Evolutionary conservation across 2,797 vertebrate species (phyloP).

Genomic region (Prunella strophiata): DNA sequence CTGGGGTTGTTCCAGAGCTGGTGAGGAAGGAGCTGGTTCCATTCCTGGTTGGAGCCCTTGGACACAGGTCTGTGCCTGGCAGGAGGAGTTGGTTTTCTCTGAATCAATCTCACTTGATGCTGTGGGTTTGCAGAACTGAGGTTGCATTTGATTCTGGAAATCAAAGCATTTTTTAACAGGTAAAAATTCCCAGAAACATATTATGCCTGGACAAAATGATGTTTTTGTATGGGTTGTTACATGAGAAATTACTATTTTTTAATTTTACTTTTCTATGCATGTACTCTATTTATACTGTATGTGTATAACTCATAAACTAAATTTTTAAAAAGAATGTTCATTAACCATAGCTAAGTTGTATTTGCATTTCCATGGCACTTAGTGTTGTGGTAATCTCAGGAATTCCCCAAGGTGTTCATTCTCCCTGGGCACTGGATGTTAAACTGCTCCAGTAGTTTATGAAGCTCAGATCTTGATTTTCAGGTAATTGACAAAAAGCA

Average conservation of each 20-base stretch:
- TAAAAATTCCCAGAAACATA: fast-evolving
- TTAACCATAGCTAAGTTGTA: neutral
- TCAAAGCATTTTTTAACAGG: neutral
- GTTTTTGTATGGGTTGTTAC: neutral
- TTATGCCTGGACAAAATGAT: neutral
- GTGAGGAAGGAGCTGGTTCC: neutral
- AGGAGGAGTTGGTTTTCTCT: neutral
- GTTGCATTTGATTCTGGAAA: neutral
- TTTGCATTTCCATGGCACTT: neutral
- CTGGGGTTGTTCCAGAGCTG: neutral
- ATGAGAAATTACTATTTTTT: neutral
- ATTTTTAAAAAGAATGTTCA: neutral
- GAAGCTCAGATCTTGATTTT: neutral
- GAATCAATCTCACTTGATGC: neutral
- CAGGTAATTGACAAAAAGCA: neutral
- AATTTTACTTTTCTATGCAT: neutral
- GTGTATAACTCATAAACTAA: neutral
- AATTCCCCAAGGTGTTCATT: neutral
- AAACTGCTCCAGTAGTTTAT: neutral
- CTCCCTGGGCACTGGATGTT: neutral
- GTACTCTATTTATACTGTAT: neutral
- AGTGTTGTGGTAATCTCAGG: neutral
- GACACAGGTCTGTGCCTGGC: neutral
- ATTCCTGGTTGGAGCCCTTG: neutral
- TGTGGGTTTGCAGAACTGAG: neutral